phyloP scores from a whole-genome alignment of 2,888 invertebrate genomes.

The Tenthredo scrophulariae region DNA sequence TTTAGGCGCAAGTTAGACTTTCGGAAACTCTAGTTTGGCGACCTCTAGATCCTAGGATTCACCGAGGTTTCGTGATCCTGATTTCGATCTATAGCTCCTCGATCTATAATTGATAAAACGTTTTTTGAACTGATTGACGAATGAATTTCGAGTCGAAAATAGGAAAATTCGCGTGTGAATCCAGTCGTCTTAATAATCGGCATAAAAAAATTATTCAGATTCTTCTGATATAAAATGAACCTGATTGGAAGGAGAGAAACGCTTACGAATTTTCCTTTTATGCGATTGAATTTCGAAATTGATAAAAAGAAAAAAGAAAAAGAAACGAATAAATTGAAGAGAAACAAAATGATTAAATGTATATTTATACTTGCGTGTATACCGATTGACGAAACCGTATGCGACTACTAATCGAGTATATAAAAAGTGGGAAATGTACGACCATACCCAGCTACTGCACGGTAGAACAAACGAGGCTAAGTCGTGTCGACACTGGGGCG shows the following conservation, averaged over 20 bases:
- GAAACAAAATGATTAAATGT: not conserved
- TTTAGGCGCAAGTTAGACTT: too few species aligned
- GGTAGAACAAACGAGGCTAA: conserved; percentile 74
- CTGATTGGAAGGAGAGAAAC: not conserved
- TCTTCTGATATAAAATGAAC: not conserved
- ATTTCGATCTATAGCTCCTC: too few species aligned
- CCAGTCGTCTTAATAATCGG: too few species aligned
- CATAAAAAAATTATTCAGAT: too few species aligned
- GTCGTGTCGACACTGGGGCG: conserved; percentile 69
- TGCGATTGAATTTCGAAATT: not conserved
- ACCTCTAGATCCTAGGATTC: too few species aligned
- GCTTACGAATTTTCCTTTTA: not conserved
- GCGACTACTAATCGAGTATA: not conserved
- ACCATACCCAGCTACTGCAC: not conserved
- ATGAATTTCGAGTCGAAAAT: too few species aligned
- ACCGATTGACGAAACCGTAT: not conserved
- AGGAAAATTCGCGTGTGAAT: too few species aligned
- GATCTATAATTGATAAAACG: too few species aligned
- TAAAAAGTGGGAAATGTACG: not conserved
- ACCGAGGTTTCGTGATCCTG: too few species aligned
- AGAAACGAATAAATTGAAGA: not conserved
- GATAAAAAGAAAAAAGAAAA: not conserved
- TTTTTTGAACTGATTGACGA: too few species aligned
- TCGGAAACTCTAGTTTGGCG: too few species aligned
- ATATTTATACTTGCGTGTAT: not conserved